phyloP scores from a whole-genome alignment of 2,888 invertebrate genomes.

The Yponomeuta plumbellus region DNA sequence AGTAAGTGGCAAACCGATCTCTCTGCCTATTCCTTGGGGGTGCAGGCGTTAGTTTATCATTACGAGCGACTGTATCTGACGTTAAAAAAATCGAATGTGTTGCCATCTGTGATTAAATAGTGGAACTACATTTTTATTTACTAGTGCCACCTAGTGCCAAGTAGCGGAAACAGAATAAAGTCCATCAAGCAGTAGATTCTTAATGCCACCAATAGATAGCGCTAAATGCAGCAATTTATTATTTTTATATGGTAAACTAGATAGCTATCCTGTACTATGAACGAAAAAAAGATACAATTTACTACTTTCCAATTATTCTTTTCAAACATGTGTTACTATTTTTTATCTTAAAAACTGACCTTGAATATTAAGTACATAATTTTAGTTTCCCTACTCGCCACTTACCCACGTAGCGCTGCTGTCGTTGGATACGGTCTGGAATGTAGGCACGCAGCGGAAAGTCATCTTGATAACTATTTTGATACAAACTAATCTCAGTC shows the following conservation, averaged over 20 bases:
- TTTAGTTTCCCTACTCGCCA: slow-evolving; percentile 27
- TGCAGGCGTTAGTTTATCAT: no score
- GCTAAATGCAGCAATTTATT: slow-evolving; percentile 4
- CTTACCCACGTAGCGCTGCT: slow-evolving; percentile 82
- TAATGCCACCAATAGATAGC: slow-evolving; percentile 23
- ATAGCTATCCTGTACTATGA: background rate
- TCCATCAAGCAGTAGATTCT: background rate
- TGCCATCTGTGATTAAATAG: slow-evolving; percentile 27
- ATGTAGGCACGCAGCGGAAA: slow-evolving; percentile 81
- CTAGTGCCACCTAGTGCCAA: slow-evolving; percentile 26
- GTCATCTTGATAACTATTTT: slow-evolving; percentile 72
- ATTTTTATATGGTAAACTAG: slow-evolving; percentile 7
- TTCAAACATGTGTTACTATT: no score
- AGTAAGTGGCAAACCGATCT: no score
- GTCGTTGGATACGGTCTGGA: slow-evolving; percentile 79
- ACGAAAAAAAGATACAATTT: background rate
- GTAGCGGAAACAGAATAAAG: slow-evolving; percentile 29
- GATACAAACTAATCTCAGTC: slow-evolving; percentile 26
- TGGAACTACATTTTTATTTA: slow-evolving; percentile 13
- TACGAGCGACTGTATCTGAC: no score
- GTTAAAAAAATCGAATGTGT: background rate
- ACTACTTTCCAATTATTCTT: background rate
- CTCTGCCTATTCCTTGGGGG: no score
- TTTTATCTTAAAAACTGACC: no score
- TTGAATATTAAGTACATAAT: background rate